Evolutionary conservation across 2,797 vertebrate genomes (phyloP).

Genomic region (Premnoplex brunnescens): DNA sequence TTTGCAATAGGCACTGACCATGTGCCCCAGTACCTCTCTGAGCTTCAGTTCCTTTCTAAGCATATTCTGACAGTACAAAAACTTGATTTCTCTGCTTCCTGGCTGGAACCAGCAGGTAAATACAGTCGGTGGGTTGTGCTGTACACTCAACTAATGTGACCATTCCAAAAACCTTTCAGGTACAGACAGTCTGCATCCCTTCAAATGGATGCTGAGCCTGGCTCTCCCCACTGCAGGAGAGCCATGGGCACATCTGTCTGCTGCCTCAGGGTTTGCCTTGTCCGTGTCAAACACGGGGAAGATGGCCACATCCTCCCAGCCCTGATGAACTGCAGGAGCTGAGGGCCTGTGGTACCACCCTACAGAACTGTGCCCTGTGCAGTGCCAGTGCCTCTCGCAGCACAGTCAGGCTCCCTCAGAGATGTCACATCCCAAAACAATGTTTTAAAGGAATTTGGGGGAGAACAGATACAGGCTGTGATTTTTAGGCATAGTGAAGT

Average conservation of each 20-base stretch:
- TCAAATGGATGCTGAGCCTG: neutral
- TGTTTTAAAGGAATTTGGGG: neutral
- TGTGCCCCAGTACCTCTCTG: neutral
- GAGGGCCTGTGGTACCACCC: too few species aligned
- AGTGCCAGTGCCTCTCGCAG: neutral
- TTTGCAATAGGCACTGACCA: neutral
- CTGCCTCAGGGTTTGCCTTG: neutral
- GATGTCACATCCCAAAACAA: neutral
- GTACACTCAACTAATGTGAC: neutral
- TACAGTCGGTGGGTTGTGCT: neutral
- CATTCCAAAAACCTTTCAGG: neutral
- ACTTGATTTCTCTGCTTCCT: neutral
- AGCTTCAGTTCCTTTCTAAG: neutral
- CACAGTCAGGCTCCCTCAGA: neutral
- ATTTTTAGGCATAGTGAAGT: neutral
- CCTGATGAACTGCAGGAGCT: neutral
- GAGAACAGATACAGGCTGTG: neutral
- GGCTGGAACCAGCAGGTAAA: neutral
- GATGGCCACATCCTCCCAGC: neutral
- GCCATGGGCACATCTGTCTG: neutral
- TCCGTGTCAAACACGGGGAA: neutral
- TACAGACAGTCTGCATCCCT: neutral
- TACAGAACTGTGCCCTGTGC: neutral
- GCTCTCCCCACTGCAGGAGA: neutral
- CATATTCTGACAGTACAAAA: neutral